Evolutionary conservation across 2,888 invertebrate species (phyloP).

Genomic region (Caenorhabditis parvicauda): DNA sequence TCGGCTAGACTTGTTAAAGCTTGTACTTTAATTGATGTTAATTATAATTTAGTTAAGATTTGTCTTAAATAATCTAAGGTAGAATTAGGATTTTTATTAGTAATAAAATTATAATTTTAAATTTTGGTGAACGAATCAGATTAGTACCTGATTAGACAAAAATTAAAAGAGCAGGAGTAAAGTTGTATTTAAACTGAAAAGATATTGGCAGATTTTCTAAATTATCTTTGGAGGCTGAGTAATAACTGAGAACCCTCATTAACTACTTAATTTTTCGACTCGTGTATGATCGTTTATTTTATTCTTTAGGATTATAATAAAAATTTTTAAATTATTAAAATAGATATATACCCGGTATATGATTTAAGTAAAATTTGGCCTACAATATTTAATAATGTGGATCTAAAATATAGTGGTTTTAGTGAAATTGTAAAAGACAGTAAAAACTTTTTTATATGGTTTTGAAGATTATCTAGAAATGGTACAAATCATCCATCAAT

Average conservation of each 20-base stretch:
- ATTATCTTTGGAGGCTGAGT: slow-evolving; percentile 53
- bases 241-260: slow-evolving; percentile 52
- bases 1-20: slow-evolving; percentile 51
- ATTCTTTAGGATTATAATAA: slow-evolving; percentile 49
- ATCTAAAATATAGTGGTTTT: slow-evolving; percentile 26
- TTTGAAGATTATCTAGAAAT: slow-evolving; percentile 49
- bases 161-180: slow-evolving; percentile 50
- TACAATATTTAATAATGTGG: slow-evolving; percentile 45
- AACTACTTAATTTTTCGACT: slow-evolving; percentile 44
- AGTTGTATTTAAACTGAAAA: slow-evolving; percentile 55
- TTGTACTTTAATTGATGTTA: slow-evolving; percentile 49
- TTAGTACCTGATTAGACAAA: slow-evolving; percentile 51
- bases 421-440: slow-evolving; percentile 51
- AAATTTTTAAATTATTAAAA: slow-evolving; percentile 46
- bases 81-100: slow-evolving; percentile 32
- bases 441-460: slow-evolving; percentile 44
- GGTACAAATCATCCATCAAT: slow-evolving; percentile 58
- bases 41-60: slow-evolving; percentile 23
- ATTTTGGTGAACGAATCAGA: slow-evolving; percentile 44
- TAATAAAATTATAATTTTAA: slow-evolving; percentile 36
- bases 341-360: slow-evolving; percentile 53
- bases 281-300: slow-evolving; percentile 53
- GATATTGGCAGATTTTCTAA: slow-evolving; percentile 52
- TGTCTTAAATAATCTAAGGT: slow-evolving; percentile 30
- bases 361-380: slow-evolving; percentile 39